Evolutionary conservation across 2,888 invertebrate species (phyloP), one percentile per base, ranked within the genome.

Genomic region (Lasioglossum malachurum): DNA sequence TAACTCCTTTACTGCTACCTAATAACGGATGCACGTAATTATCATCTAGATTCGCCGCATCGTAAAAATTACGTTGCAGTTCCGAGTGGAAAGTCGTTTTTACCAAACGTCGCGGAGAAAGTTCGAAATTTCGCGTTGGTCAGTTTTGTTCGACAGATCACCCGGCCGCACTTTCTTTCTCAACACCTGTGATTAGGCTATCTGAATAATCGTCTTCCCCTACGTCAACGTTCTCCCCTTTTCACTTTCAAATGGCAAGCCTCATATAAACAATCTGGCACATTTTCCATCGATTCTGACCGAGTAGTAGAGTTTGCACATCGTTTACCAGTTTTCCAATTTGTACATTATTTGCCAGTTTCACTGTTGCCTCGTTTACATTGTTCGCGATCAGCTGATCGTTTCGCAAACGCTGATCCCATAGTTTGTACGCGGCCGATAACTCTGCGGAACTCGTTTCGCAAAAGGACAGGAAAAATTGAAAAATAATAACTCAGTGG

Each of bases 401-500:
- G 60, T 60, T 27, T 60, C 4, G 27, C 14, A 12, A 60, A 27
- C 16, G 0, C 12, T 4, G 60, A 60, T 27, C 27, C 10, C 27
- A 14, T 27, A 27, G 60, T 60, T 60, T 14, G 60, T 27, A 27
- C 27, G 14, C 27, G 14, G 27, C 14, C 5, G 27, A 27, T 53
- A 60, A 27, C 27, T 27, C 14, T 14, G 60, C 60, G 60, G 14
- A 60, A 60, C 60, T 14, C 14, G 60, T 60, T 60, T 2, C 27
- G 27, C 60, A 23, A 53, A 23, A 8, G 23, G 23, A 53, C 8
- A 23, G 8, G 19, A 31, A 67, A 35, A 67, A 67, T 67, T 31
- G 67, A 35, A 67, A 67, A 67, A 67, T 35, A 67, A 67, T 67
- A 67, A 67, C 67, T 67, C 67, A 35, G 67, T 67, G 67, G 67